Percentiles rank a stretch among this genome's conserved stretches.
Conservation (phyloP, 2,888 invertebrate genomes). For the Nomada lathburiana region DNA sequence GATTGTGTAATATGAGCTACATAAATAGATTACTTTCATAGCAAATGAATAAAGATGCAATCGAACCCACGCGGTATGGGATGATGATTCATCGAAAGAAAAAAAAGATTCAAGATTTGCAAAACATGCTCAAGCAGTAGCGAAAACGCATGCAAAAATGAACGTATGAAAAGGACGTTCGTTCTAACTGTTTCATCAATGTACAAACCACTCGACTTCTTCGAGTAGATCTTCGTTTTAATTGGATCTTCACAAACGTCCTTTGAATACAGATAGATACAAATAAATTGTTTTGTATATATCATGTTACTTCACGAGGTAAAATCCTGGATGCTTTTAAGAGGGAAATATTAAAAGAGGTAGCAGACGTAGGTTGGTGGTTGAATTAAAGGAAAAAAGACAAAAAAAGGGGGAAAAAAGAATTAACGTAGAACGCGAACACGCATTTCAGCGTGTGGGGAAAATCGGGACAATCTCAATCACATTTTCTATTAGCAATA, state of each 20-base stretch:
- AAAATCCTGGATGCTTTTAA: constrained; percentile 50
- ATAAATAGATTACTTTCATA: constrained; percentile 44
- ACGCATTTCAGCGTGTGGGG: constrained; percentile 75
- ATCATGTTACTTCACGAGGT: constrained; percentile 47
- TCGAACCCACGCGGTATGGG: constrained; percentile 26
- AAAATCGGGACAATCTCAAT: constrained; percentile 6
- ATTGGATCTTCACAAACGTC: constrained; percentile 27
- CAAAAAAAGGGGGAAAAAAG: constrained; percentile 45
- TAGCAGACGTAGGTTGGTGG: constrained; percentile 9
- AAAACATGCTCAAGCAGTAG: constrained; percentile 64
- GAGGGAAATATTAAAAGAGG: constrained; percentile 25
- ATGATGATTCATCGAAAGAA: constrained; percentile 49
- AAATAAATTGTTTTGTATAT: constrained; percentile 26
- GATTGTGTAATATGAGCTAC: constrained; percentile 27
- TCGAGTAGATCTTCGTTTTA: neutral
- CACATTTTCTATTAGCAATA: constrained; percentile 30
- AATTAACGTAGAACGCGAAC: constrained; percentile 76
- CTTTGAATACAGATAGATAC: constrained; percentile 28
- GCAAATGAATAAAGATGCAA: constrained; percentile 20
- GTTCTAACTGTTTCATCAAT: neutral
- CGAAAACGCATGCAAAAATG: constrained; percentile 64
- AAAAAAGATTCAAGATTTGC: constrained; percentile 59
- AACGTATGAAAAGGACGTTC: constrained; percentile 42
- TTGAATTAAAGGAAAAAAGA: constrained; percentile 10
- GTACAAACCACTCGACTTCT: neutral